A percentile compares a stretch with the other conserved stretches of the same genome.
These are phyloP conservation scores for Oligia strigilis DNA, from an alignment of 2,888 invertebrate species.

Conservation along the genomic window DNA sequence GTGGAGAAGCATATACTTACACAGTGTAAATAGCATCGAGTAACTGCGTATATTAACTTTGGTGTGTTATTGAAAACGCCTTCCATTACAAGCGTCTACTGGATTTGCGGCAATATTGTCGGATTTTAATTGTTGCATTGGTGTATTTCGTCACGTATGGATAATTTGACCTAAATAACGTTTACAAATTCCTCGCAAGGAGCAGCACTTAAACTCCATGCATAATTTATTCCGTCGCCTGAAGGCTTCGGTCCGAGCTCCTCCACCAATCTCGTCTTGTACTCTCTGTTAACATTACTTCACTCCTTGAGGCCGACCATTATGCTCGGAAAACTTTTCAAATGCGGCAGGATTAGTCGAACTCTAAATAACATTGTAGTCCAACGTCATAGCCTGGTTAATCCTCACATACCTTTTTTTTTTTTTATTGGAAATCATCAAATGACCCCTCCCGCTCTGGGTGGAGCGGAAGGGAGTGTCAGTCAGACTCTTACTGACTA, in stretches of 20 bases:
- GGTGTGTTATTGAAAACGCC: no score
- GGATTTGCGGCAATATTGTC: not conserved
- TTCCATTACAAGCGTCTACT: not conserved
- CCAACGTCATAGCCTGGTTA: no score
- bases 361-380: no score
- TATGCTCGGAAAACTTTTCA: no score
- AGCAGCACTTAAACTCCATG: constrained; percentile 59
- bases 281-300: constrained; percentile 55
- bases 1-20: not conserved
- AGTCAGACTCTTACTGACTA: no score
- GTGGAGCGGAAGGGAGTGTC: no score
- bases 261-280: constrained; percentile 47
- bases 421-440: no score
- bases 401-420: no score
- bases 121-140: not conserved
- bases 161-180: constrained; percentile 12
- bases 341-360: no score
- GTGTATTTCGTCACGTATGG: not conserved
- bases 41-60: not conserved
- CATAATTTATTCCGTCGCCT: constrained; percentile 47
- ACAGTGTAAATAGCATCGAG: no score
- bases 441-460: no score
- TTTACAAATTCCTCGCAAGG: constrained; percentile 19
- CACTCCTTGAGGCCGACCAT: not conserved
- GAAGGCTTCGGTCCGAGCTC: constrained; percentile 37